phyloP scores from a whole-genome alignment of 1,140 invertebrate genomes.

The Sitophilus oryzae region DNA sequence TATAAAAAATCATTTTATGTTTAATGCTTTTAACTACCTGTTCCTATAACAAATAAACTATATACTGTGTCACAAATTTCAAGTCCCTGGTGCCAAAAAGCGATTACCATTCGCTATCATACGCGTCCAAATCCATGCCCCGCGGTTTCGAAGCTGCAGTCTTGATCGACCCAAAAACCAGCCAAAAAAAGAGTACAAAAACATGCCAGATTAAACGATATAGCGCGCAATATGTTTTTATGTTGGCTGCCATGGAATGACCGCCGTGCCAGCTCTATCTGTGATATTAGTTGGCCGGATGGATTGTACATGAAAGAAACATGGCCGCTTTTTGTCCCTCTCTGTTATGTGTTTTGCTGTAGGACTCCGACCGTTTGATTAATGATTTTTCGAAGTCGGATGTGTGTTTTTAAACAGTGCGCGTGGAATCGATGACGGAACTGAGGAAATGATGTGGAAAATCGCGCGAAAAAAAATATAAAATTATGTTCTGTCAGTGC shows the following conservation, averaged over 20 bases:
- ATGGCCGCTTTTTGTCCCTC: conserved; percentile 12
- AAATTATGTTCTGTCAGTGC: conserved; percentile 3
- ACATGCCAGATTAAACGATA: neutral
- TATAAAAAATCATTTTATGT: too few relatives aligned
- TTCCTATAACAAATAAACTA: too few relatives aligned
- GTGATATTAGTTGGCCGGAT: conserved; percentile 3
- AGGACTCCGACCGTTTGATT: conserved; percentile 20
- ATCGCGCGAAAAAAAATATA: conserved; percentile 11
- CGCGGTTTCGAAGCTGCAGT: too few relatives aligned
- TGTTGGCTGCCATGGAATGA: neutral
- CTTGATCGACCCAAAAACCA: too few relatives aligned
- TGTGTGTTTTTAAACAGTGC: conserved; percentile 24
- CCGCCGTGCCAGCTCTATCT: conserved; percentile 1
- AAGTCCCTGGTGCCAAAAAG: too few relatives aligned
- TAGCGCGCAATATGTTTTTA: neutral
- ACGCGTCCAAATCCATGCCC: too few relatives aligned
- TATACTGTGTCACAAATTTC: too few relatives aligned
- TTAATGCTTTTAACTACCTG: too few relatives aligned
- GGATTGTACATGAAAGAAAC: conserved; percentile 14
- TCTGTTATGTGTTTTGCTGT: too few relatives aligned
- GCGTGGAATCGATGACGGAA: conserved; percentile 19
- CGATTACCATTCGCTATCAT: too few relatives aligned
- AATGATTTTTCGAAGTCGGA: conserved; percentile 18
- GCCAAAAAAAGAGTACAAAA: too few relatives aligned
- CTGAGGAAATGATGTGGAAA: conserved; percentile 23